Evolutionary conservation across 1,140 invertebrate species (phyloP).

Genomic region (Megalonaias nervosa): DNA sequence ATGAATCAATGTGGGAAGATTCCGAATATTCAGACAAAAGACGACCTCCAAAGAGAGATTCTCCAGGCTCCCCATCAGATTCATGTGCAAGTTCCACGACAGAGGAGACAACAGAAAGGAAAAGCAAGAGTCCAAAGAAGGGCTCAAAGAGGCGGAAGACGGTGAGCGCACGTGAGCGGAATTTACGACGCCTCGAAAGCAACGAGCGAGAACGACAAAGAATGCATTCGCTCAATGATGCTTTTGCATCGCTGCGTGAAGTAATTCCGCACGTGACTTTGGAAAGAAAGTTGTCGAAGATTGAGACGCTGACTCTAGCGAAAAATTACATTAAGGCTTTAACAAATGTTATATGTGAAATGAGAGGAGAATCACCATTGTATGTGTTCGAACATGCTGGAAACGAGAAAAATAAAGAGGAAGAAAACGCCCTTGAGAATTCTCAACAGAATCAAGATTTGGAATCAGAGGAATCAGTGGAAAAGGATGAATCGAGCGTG

Average conservation of each 20-base stretch:
- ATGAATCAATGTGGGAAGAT: no score
- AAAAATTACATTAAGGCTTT: slow-evolving; percentile 93
- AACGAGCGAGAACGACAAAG: slow-evolving; percentile 90
- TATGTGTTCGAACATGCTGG: background rate
- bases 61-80: no score
- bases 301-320: slow-evolving; percentile 88
- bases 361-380: slow-evolving; percentile 77
- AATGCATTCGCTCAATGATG: slow-evolving; percentile 91
- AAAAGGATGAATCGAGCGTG: no score
- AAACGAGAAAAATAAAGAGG: no score
- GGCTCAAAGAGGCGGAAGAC: slow-evolving; percentile 78
- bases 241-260: slow-evolving; percentile 88
- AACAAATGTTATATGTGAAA: slow-evolving; percentile 88
- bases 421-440: no score
- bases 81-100: no score
- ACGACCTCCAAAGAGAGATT: no score
- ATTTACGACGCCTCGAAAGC: slow-evolving; percentile 85
- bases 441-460: no score
- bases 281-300: slow-evolving; percentile 88
- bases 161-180: slow-evolving; percentile 84
- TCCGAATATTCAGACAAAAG: no score
- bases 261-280: slow-evolving; percentile 91
- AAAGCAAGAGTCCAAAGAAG: slow-evolving; percentile 53
- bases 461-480: no score
- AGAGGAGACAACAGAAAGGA: slow-evolving; percentile 55